Base-by-base conservation (phyloP, 2,113 vertebrate species). In the Stigmatopora nigra region DNA sequence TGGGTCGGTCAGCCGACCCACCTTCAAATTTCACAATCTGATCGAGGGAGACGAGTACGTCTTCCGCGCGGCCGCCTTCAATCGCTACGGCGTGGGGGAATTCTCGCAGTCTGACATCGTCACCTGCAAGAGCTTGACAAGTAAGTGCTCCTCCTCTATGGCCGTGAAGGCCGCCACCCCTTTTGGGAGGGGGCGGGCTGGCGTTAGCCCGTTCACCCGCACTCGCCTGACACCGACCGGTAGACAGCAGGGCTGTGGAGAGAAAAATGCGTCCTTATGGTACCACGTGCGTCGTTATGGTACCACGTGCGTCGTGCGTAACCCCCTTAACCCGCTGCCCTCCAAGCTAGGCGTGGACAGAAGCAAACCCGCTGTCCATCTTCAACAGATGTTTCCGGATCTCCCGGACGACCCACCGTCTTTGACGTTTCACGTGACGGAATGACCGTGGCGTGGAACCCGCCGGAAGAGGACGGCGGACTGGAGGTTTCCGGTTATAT, bases 361-460 rank as follows among this genome's bases (percentile, higher is more conserved):
- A 25, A 66, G 11, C 7, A 64, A 70, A 81, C 17, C 17, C 15
- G 2, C 22, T 19, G 78, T 22, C 3, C 59, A 20, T 69, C 72
- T 70, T 76, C 78, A 64, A 65, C 79, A 98, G 97, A 91, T 74
- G 89, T 94, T 72, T 91, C 97, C 72, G 96, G 94, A 80, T 93
- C 93, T 83, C 93, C 96, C 82, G 95, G 94, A 55, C 93, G 95
- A 78, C 93, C 95, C 60, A 89, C 93, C 63, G 80, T 94, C 60
- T 94, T 98, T 77, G 97, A 99, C 78, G 78, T 92, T 52, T 98
- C 95, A 68, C 94, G 95, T 69, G 97, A 99, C 65, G 95, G 97
- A 60, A 98, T 99, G 96, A 99, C 97, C 8, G 86, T 98, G 70
- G 95, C 93, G 44, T 99, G 97, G 97, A 91, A 94, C 60, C 91